Percentiles rank a stretch among this genome's conserved stretches.
These are phyloP conservation scores for Neolamprologus fasciatus DNA, from an alignment of 2,113 vertebrate species.

Conservation along the genomic window DNA sequence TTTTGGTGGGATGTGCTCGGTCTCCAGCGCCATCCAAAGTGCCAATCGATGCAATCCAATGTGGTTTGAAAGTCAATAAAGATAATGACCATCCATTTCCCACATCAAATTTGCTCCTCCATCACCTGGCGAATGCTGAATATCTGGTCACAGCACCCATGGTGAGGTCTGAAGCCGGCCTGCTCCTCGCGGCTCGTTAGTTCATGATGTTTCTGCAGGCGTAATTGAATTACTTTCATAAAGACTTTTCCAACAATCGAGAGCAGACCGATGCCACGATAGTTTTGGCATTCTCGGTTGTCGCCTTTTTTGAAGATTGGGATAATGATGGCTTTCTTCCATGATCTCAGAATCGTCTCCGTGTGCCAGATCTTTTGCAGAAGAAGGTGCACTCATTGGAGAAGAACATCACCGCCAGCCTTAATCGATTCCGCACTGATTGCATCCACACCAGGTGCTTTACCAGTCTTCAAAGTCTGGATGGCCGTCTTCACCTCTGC, in stretches of 20 bases:
- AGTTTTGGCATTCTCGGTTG: background rate
- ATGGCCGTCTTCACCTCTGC: background rate
- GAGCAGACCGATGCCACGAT: background rate
- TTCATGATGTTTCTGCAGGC: background rate
- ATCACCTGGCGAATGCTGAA: background rate
- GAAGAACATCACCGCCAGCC: background rate
- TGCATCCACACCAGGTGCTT: background rate
- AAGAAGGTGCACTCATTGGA: background rate
- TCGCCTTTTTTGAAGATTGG: background rate
- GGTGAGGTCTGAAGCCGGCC: background rate
- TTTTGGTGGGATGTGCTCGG: background rate
- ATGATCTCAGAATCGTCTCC: background rate
- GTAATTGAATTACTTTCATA: background rate
- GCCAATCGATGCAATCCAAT: background rate
- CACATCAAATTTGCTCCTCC: background rate
- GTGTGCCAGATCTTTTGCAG: fast-evolving
- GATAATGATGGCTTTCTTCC: background rate
- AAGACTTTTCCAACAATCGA: background rate
- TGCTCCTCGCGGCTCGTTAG: fast-evolving
- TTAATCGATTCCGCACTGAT: background rate
- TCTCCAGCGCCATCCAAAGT: background rate
- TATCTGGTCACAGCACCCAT: background rate
- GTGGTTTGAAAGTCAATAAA: background rate
- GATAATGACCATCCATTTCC: background rate
- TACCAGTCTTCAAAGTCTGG: background rate